These are phyloP conservation scores for Steromphala cineraria DNA, from an alignment of 2,888 invertebrate genomes.

Conservation along the genomic window DNA sequence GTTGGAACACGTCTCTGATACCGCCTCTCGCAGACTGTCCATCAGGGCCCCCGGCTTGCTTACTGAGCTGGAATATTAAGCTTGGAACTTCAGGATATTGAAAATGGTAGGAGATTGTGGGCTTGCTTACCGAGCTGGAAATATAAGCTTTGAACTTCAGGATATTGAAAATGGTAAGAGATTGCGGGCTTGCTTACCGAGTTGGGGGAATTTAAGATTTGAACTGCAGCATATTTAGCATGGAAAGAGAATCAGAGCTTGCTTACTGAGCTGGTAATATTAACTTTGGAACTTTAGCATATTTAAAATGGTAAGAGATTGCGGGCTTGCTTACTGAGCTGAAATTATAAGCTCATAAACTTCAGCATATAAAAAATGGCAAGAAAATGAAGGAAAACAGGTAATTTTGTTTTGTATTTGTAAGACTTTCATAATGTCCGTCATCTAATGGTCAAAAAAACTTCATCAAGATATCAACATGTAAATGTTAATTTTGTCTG, in stretches of 20 bases:
- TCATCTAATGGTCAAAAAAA: no score
- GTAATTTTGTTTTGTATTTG: no score
- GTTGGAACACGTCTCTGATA: conserved; percentile 55
- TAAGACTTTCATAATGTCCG: no score
- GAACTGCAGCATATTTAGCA: no score
- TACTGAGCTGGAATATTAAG: conserved; percentile 21
- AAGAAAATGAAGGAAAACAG: no score
- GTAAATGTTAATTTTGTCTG: no score
- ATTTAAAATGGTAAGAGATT: background rate
- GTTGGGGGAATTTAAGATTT: no score
- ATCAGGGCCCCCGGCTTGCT: conserved; percentile 41
- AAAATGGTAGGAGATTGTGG: background rate
- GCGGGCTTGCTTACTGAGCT: conserved; percentile 39
- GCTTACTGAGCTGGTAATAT: conserved; percentile 38
- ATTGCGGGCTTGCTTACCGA: conserved; percentile 36
- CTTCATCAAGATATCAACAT: background rate
- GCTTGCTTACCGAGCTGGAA: conserved; percentile 43
- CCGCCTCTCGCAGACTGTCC: conserved; percentile 47
- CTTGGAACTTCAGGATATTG: background rate
- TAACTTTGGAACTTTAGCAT: background rate
- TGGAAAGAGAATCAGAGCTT: no score
- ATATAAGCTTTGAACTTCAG: background rate
- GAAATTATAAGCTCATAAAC: no score
- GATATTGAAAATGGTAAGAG: background rate
- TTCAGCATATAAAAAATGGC: no score